Conservation (phyloP, 2,113 vertebrate genomes). For the Brienomyrus brachyistius region DNA sequence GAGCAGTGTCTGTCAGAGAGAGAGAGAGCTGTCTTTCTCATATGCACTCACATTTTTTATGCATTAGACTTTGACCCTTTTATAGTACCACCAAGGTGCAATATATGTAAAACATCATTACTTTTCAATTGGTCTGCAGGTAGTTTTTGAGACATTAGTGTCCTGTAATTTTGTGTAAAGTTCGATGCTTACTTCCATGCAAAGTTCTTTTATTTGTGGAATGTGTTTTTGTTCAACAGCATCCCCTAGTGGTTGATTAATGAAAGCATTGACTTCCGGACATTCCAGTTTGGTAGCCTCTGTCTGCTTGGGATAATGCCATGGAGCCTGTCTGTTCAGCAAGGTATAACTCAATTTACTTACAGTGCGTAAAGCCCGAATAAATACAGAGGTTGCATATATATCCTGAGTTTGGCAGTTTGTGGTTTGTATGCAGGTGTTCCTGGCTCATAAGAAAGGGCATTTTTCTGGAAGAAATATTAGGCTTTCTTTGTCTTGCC, state of each 20-base stretch:
- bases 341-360: not conserved
- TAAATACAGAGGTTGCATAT: not conserved
- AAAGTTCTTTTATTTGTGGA: constrained; percentile 4
- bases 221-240: constrained; percentile 9
- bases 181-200: not conserved
- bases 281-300: not conserved
- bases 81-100: not conserved
- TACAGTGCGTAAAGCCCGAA: not conserved
- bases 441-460: not conserved
- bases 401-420: not conserved
- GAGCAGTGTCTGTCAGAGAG: not conserved
- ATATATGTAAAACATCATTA: not conserved
- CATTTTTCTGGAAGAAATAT: not conserved
- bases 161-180: not conserved
- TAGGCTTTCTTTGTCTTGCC: not conserved
- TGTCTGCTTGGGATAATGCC: not conserved
- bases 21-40: not conserved
- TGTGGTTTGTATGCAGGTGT: not conserved
- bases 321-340: not conserved
- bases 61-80: not conserved
- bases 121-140: not conserved
- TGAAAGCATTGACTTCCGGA: not conserved
- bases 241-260: constrained; percentile 10
- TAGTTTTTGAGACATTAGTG: not conserved
- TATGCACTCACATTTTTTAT: not conserved